Conservation (phyloP, 2,797 vertebrate species). For the Babyrousa celebensis region DNA sequence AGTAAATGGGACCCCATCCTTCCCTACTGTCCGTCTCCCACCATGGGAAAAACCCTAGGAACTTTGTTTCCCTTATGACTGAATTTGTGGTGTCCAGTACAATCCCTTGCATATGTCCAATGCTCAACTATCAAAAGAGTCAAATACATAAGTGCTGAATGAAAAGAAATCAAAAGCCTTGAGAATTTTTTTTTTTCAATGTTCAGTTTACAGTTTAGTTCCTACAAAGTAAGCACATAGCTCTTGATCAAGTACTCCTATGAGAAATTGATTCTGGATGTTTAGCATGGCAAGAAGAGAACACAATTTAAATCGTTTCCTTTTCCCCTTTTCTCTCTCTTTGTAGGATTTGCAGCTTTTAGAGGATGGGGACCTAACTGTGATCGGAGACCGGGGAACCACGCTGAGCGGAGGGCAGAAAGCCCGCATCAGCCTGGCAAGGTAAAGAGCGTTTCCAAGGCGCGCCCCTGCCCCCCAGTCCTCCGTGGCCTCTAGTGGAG, state of each 20-base stretch:
- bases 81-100: not conserved
- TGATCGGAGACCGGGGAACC: slow-evolving; percentile 96
- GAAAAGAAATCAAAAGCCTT: not conserved
- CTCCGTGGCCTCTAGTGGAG: accelerated
- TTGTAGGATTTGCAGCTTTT: slow-evolving; percentile 95
- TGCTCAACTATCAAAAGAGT: not conserved
- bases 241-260: accelerated
- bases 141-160: not conserved
- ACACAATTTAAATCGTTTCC: not conserved
- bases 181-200: not conserved
- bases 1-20: not conserved
- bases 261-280: not conserved
- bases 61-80: not conserved
- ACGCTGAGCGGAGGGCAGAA: slow-evolving; percentile 98
- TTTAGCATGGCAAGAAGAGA: not conserved
- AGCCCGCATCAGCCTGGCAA: slow-evolving; percentile 96
- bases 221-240: not conserved
- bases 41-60: not conserved
- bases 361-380: slow-evolving; percentile 95
- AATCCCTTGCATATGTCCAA: accelerated
- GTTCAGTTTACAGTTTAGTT: not conserved
- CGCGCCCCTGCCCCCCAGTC: accelerated
- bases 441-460: slow-evolving; percentile 86
- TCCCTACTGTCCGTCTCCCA: not conserved
- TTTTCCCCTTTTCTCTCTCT: not conserved